Conservation (phyloP, 2,113 vertebrate species). For the Rhipidura dahli region DNA sequence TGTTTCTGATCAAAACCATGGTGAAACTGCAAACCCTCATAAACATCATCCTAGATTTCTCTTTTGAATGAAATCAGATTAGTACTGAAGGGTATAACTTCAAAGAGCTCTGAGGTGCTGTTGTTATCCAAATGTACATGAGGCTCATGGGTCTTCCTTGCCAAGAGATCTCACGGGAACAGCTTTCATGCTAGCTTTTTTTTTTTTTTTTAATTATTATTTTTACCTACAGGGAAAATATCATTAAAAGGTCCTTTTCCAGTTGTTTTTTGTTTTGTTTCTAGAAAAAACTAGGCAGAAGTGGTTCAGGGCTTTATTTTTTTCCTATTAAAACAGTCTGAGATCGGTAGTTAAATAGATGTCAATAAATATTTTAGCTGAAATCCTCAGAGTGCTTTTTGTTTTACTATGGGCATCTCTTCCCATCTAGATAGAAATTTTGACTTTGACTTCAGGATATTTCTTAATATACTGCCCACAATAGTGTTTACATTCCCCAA, state of each 20-base stretch:
- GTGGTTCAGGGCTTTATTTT: background rate
- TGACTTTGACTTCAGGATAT: conserved; percentile 4
- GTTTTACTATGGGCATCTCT: background rate
- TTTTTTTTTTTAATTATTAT: no score
- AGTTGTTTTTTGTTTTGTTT: background rate
- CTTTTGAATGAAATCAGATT: conserved; percentile 30
- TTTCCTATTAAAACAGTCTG: background rate
- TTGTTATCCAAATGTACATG: background rate
- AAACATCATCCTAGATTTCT: conserved; percentile 32
- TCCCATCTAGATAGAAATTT: background rate
- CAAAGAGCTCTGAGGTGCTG: conserved; percentile 6
- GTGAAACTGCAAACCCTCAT: conserved; percentile 28
- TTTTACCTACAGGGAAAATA: background rate
- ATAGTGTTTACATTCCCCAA: conserved; percentile 35
- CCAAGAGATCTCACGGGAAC: background rate
- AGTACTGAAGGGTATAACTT: conserved; percentile 5
- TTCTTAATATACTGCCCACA: conserved; percentile 46
- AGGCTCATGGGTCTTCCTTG: background rate
- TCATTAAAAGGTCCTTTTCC: background rate
- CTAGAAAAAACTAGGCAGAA: background rate
- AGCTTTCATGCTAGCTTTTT: background rate
- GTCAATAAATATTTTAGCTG: conserved; percentile 3
- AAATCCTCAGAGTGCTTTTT: background rate
- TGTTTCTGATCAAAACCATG: conserved; percentile 54
- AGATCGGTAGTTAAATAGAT: background rate